Percentiles rank a stretch among this genome's conserved stretches.
phyloP scores from a whole-genome alignment of 2,113 vertebrate genomes.

The Lynx canadensis region DNA sequence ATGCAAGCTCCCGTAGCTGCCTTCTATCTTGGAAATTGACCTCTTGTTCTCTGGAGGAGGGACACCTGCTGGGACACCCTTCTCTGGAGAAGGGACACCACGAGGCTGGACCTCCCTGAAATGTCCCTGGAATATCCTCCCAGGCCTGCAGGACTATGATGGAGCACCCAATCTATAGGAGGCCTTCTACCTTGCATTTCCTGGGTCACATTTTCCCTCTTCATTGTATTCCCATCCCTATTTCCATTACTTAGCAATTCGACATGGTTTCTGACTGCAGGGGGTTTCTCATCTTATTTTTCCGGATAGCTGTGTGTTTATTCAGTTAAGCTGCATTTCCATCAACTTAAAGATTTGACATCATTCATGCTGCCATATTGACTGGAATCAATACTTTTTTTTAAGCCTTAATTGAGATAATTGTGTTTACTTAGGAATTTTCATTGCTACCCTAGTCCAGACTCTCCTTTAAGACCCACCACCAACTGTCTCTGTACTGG shows the following conservation, averaged over 20 bases:
- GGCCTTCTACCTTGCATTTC: background rate
- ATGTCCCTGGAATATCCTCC: background rate
- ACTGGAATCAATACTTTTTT: background rate
- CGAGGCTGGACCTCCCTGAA: background rate
- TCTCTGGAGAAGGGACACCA: background rate
- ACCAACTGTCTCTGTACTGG: background rate
- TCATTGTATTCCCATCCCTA: background rate
- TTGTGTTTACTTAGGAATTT: background rate
- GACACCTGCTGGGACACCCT: too few relatives aligned
- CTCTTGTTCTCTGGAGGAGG: background rate
- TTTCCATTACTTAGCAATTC: background rate
- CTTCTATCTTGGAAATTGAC: background rate
- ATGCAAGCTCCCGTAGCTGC: background rate
- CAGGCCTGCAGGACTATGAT: background rate
- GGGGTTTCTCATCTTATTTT: background rate
- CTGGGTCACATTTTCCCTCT: background rate
- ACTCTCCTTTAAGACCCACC: background rate
- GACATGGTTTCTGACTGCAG: background rate
- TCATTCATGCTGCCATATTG: background rate
- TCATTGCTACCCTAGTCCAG: background rate
- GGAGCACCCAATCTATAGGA: background rate
- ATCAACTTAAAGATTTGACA: background rate
- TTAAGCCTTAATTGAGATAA: background rate
- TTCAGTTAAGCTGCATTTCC: background rate
- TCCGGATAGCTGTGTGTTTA: background rate